Evolutionary conservation across 1,140 invertebrate species (phyloP), one percentile per base, ranked within the genome.

Genomic region (Pogonomyrmex barbatus): DNA sequence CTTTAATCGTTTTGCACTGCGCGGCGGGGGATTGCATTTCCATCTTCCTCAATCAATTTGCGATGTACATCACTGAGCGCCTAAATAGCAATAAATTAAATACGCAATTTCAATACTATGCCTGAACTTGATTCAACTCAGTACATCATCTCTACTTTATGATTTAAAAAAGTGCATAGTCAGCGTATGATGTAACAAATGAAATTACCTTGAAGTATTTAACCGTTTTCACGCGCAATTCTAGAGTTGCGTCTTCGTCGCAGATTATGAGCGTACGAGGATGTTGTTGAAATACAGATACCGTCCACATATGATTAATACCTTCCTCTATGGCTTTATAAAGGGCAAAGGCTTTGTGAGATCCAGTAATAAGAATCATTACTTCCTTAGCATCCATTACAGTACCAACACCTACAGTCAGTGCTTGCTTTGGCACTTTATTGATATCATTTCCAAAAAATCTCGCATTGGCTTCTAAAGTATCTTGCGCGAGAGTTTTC

Each of bases 301-400:
- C 99, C 0, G 99, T 99, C 99, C 99, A 99, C 99, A 99, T 99
- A 95, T 99, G 99, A 96, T 98, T 99, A 4, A 99, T 96, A 62
- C 99, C 99, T 94, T 99, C 98, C 95, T 99, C 99, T 88, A 99
- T 98, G 2, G 99, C 99, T 93, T 97, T 97, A 94, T 99, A 98
- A 58, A 99, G 96, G 67, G 99, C 99, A 93, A 99, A 98, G 4
- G 99, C 97, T 95, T 99, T 99, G 94, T 99, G 98, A 45, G 97
- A 97, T n/a, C 99, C 99, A 33, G 99, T 99, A 47, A 99, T 99
- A 10, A 99, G 95, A 89, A 99, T 98, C 98, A 99, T 98, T 10
- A 99, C 98, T 96, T 99, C 99, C 93, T 97, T 97, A 33, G 99
- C 98, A 95, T 99, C 99, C 99, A 99, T 99, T 1, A 99, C 99